phyloP scores from a whole-genome alignment of 2,888 invertebrate genomes.

The Zootermopsis nevadensis region DNA sequence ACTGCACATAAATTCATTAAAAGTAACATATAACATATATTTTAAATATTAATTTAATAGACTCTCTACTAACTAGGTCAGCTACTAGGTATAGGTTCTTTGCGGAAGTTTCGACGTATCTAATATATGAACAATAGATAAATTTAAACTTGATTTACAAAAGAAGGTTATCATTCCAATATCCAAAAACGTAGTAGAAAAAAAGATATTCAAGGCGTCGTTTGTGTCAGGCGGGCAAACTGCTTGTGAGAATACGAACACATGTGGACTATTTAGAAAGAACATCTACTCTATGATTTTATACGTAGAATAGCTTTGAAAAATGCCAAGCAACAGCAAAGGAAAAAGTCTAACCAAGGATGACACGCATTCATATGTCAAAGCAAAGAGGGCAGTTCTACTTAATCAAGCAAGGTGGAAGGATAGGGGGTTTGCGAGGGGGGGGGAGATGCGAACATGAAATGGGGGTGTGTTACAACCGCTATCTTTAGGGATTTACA shows the following conservation, averaged over 20 bases:
- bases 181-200: not conserved
- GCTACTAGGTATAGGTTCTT: not conserved
- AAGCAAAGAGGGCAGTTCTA: not conserved
- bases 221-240: not conserved
- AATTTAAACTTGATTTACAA: not conserved
- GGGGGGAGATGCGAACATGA: not conserved
- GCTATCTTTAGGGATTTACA: no score
- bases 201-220: not conserved
- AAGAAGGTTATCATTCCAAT: not conserved
- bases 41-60: not conserved
- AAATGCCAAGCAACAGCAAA: not conserved
- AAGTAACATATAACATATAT: no score
- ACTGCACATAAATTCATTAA: no score
- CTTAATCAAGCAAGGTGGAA: not conserved
- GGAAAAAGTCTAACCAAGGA: not conserved
- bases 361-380: conserved; percentile 20
- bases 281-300: conserved; percentile 12
- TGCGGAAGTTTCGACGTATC: not conserved
- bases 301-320: not conserved
- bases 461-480: not conserved
- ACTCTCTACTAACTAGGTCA: not conserved
- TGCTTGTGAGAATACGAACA: not conserved
- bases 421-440: no score
- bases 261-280: conserved; percentile 1
- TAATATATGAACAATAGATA: not conserved